phyloP scores from a whole-genome alignment of 2,888 invertebrate genomes.

The Heliconius sara region DNA sequence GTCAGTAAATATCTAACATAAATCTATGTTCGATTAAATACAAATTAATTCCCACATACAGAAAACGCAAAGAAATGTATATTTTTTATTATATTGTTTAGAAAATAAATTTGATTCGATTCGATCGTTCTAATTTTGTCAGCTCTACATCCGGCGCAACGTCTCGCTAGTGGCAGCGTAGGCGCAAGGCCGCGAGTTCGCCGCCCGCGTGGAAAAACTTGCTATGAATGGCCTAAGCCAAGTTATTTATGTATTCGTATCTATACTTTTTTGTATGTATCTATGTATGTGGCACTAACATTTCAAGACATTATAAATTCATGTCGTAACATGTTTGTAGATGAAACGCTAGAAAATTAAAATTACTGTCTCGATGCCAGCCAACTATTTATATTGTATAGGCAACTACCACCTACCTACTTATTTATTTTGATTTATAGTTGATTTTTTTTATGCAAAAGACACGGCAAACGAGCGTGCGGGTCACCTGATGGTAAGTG shows the following conservation, averaged over 20 bases:
- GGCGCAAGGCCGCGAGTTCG: conserved; percentile 75
- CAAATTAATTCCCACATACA: background rate
- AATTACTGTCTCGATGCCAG: background rate
- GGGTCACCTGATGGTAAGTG: too few species aligned
- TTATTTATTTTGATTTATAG: background rate
- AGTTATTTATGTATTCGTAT: conserved; percentile 29
- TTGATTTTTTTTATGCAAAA: too few species aligned
- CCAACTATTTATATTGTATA: background rate
- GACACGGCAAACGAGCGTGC: too few species aligned
- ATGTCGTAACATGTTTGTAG: conserved; percentile 4
- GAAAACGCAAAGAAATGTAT: conserved; percentile 6
- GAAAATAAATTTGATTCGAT: conserved; percentile 52
- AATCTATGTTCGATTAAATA: background rate
- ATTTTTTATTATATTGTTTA: conserved; percentile 21
- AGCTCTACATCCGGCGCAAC: conserved; percentile 60
- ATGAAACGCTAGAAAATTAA: background rate
- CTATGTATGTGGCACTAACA: conserved; percentile 12
- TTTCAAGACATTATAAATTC: conserved; percentile 27
- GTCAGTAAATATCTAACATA: background rate
- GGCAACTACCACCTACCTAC: background rate
- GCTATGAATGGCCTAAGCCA: conserved; percentile 72
- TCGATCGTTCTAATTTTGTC: conserved; percentile 65
- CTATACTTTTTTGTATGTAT: background rate
- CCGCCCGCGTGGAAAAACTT: conserved; percentile 71
- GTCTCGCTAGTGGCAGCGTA: conserved; percentile 59